Base-by-base conservation (phyloP, 2,113 vertebrate species). In the Lipotes vexillifer region DNA sequence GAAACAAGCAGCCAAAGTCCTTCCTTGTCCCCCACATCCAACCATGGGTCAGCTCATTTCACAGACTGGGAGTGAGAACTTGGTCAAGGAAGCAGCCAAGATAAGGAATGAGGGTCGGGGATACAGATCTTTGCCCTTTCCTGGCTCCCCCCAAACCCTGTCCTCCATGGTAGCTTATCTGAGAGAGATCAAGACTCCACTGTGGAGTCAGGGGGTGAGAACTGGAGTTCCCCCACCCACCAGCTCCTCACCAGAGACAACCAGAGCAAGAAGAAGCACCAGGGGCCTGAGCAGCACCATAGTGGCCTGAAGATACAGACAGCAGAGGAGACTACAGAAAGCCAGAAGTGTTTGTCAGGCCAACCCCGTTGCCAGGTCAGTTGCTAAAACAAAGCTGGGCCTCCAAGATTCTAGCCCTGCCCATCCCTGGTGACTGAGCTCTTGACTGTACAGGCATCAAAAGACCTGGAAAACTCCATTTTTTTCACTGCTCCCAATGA, bases 201-300 rank as follows among this genome's bases (percentile, higher is more conserved):
- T 38, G 33, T 15, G 57, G 27, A 65, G 44, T 13, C 23, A 10
- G 4, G 18, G 15, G 38, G 23, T 27, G 71, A 90, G 82, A 87
- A 88, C 5, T 33, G 41, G 65, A 49, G 18, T 36, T 41, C 10
- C 90, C 74, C 84, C 52, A 49, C 81, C 88, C 68, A 89, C 86
- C 68, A 85, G 14, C 75, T 96, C 94, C 98, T 97, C 71, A 98
- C 98, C 98, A 95, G 81, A 94, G 90, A 96, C 85, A 84, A 75
- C 12, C 84, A 95, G 85, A 72, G 66, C 88, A 55, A 96, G 85
- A 69, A 97, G 94, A 27, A 96, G 33, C 11, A 0, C 27, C 14
- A 65, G n/a, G 59, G 94, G n/a, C 84, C 84, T 77, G 23, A 96
- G 66, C 46, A 81, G 81, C 46, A 11, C 41, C 98, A 97, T 97